phyloP scores from a whole-genome alignment of 92 coral and sea anemone species.

The Zoanthus sociatus region DNA sequence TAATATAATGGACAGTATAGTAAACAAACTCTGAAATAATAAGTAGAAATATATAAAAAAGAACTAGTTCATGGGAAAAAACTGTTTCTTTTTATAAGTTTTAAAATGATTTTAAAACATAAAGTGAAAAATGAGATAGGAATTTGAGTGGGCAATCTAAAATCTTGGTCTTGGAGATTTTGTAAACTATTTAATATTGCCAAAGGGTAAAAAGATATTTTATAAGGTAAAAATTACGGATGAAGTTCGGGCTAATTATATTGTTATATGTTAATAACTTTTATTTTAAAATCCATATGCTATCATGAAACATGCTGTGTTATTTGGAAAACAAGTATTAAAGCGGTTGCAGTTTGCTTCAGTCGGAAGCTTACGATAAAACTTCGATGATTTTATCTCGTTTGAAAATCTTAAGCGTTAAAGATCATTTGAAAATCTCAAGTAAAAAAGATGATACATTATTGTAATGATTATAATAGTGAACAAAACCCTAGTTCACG shows the following conservation, averaged over 20 bases:
- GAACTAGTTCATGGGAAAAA: background rate
- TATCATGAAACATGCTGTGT: background rate
- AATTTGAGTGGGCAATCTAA: too few species aligned
- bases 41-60: background rate
- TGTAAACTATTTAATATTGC: too few species aligned
- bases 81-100: background rate
- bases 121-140: too few species aligned
- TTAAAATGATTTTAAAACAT: too few species aligned
- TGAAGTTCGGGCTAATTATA: background rate
- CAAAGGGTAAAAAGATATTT: too few species aligned
- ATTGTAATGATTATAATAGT: too few species aligned
- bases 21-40: background rate
- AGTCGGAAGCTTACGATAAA: background rate
- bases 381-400: background rate
- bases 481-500: too few species aligned
- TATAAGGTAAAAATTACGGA: background rate
- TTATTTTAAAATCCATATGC: background rate
- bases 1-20: background rate
- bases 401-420: background rate
- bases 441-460: too few species aligned
- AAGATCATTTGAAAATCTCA: too few species aligned
- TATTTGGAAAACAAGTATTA: background rate
- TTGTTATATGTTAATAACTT: background rate
- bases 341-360: background rate
- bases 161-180: too few species aligned